Evolutionary conservation across 2,888 invertebrate species (phyloP).

Genomic region (Lapara coniferarum): DNA sequence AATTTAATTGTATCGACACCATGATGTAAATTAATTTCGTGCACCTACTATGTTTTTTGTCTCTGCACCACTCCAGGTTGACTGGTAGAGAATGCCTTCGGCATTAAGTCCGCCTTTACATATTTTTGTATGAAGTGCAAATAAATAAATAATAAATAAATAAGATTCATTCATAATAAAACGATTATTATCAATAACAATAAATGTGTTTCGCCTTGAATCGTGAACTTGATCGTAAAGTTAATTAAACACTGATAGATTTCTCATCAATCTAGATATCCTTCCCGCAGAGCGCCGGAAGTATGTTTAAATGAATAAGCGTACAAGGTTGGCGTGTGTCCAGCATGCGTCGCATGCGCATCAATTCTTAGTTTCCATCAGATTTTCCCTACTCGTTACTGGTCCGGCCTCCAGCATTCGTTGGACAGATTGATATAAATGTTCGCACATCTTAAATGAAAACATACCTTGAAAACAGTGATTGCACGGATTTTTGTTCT

Average conservation of each 20-base stretch:
- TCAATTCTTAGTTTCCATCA: conserved; percentile 15
- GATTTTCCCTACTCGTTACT: conserved; percentile 15
- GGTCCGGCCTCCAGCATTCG: neutral
- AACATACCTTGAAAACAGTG: conserved; percentile 7
- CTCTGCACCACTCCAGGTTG: too few relatives aligned
- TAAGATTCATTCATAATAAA: neutral
- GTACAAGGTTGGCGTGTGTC: conserved; percentile 20
- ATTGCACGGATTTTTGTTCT: conserved; percentile 7
- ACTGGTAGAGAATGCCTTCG: too few relatives aligned
- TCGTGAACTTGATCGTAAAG: conserved; percentile 4
- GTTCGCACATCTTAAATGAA: conserved; percentile 13
- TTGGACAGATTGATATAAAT: neutral
- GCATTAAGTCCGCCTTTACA: too few relatives aligned
- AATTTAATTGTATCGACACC: too few relatives aligned
- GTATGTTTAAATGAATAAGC: conserved; percentile 6
- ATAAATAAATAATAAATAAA: too few relatives aligned
- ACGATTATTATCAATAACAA: neutral
- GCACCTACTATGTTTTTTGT: too few relatives aligned
- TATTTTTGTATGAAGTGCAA: too few relatives aligned
- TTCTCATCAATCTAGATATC: conserved; percentile 18
- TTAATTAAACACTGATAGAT: conserved; percentile 19
- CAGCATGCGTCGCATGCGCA: conserved; percentile 2
- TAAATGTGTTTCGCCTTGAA: conserved; percentile 9
- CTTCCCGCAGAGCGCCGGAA: conserved; percentile 19
- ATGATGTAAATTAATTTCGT: too few relatives aligned